These are phyloP conservation scores for Leuciscus idus DNA, from an alignment of 2,113 vertebrate genomes.

Conservation along the genomic window DNA sequence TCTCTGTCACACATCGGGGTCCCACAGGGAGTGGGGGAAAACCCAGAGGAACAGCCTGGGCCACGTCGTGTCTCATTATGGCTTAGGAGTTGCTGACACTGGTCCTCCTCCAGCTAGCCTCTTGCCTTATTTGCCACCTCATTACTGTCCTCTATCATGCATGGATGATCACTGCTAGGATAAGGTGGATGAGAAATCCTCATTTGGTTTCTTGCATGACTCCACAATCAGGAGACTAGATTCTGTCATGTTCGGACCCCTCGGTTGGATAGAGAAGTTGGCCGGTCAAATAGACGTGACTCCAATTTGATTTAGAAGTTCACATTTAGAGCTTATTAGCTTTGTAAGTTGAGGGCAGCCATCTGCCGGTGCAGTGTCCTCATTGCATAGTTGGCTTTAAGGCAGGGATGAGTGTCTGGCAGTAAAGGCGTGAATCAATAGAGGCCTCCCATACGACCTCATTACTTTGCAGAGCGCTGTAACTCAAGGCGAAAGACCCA, in stretches of 20 bases:
- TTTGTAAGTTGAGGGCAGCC: constrained; percentile 54
- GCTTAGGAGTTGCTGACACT: constrained; percentile 1
- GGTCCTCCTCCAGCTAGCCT: constrained; percentile 2
- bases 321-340: constrained; percentile 53
- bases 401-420: constrained; percentile 43
- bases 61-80: background rate
- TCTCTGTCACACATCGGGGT: constrained; percentile 11
- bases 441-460: constrained; percentile 62
- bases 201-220: constrained; percentile 38
- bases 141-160: constrained; percentile 40
- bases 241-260: background rate
- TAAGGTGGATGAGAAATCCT: constrained; percentile 30
- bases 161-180: constrained; percentile 40
- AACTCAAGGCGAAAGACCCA: constrained; percentile 66
- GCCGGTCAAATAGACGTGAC: constrained; percentile 20
- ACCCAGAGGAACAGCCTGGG: constrained; percentile 20
- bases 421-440: constrained; percentile 61
- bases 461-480: constrained; percentile 64
- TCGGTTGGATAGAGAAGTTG: constrained; percentile 12
- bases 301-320: constrained; percentile 30
- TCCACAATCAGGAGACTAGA: constrained; percentile 10
- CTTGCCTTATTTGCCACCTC: constrained; percentile 31
- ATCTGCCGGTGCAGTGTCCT: constrained; percentile 48
- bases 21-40: background rate
- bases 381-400: constrained; percentile 49